Evolutionary conservation across 2,113 vertebrate genomes (phyloP), one percentile per base, ranked within the genome.

Genomic region (Tychaedon coryphoeus): DNA sequence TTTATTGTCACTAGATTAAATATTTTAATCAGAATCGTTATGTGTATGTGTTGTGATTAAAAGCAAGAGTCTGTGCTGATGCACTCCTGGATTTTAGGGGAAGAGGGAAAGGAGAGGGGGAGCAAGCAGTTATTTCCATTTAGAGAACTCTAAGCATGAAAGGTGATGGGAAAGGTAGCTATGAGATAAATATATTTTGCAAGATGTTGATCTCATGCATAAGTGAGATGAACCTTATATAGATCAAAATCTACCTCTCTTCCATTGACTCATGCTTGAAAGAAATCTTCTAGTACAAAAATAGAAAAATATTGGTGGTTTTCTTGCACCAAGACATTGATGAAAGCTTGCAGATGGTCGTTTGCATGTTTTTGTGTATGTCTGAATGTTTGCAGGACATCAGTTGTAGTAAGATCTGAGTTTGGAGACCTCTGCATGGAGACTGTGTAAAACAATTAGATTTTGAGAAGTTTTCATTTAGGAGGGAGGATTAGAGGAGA

Each of bases 331-430:
- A 16, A 57, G 48, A 43, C 23, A 12, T 7, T 28, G 61, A 34
- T 51, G 58, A 75, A 78, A 70, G 56, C 60, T 85, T 56, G 56
- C 47, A 42, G 80, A 61, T 38, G 26, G 29, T 51, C 76, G 38
- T 76, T 67, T 75, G 48, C n/a, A 25, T 42, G 33, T 51, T 81
- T 67, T 61, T 76, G 29, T 25, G 38, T 9, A 4, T 33, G 23
- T 23, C 22, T 84, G 65, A 89, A 17, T 18, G 23, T 54, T 80
- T 89, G 60, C 64, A 58, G 65, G 23, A 69, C 34, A 9, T 45
- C 2, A 2, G 6, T 3, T 47, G 15, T 18, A 23, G 22, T 23
- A 9, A 74, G 38, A 58, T 14, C 22, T 0, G 3, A 51, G 24
- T 78, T 67, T 56, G 67, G 42, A 88, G 64, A 71, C 20, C 25